These are phyloP conservation scores for Muscicapa adusta DNA, from an alignment of 2,113 vertebrate genomes.

Conservation along the genomic window DNA sequence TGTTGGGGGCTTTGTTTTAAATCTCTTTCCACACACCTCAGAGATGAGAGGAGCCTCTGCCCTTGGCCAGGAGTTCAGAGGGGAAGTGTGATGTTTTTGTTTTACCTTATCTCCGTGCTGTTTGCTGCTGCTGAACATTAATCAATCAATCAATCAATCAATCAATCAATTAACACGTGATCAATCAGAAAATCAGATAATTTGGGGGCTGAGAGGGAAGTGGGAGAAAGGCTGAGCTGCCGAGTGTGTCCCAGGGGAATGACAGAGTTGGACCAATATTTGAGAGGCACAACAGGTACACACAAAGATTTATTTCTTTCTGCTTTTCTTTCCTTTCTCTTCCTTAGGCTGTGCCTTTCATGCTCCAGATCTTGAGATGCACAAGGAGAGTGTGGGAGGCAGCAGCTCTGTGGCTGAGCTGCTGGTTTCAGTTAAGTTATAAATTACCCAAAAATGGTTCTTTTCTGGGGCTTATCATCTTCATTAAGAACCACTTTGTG, in stretches of 20 bases:
- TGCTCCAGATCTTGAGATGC: background rate
- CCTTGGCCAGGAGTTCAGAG: background rate
- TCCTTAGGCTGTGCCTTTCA: background rate
- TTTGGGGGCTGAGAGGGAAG: background rate
- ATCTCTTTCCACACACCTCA: background rate
- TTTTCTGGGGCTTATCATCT: background rate
- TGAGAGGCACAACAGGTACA: background rate
- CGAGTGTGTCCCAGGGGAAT: background rate
- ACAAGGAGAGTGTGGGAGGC: background rate
- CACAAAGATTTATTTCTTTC: background rate
- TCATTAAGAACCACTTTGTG: slow-evolving; percentile 15
- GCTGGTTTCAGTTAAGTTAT: background rate
- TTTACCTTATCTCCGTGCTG: background rate
- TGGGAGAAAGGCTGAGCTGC: background rate
- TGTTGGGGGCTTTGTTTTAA: background rate
- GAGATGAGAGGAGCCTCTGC: background rate
- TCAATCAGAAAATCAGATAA: background rate
- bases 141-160: background rate
- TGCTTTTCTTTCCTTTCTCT: background rate
- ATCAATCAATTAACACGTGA: background rate
- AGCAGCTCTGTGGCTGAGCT: background rate
- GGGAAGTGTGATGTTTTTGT: rapidly evolving
- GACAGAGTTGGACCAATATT: background rate
- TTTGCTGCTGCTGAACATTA: background rate
- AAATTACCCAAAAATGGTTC: background rate